Conservation (phyloP, 2,888 invertebrate genomes). For the Elaeidobius kamerunicus region DNA sequence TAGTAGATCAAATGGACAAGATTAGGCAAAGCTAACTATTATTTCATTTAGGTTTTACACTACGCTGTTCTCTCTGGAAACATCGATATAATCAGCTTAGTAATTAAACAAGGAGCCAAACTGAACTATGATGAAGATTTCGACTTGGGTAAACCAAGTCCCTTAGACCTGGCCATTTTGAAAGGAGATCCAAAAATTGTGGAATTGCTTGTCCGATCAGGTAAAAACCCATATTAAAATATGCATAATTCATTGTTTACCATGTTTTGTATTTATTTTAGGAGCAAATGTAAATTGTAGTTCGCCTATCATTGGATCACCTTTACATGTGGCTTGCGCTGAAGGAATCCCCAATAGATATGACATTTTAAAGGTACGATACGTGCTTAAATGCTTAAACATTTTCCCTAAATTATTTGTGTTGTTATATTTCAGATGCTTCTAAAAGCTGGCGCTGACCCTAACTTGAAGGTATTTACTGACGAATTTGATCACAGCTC, state of each 20-base stretch:
- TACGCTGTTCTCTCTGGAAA: constrained; percentile 82
- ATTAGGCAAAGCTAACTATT: too few relatives aligned
- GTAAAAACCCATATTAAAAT: constrained; percentile 46
- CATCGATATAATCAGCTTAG: constrained; percentile 69
- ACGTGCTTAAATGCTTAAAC: background rate
- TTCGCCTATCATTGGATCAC: constrained; percentile 77
- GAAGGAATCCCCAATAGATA: constrained; percentile 69
- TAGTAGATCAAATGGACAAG: too few relatives aligned
- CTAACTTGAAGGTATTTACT: constrained; percentile 70
- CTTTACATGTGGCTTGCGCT: constrained; percentile 79
- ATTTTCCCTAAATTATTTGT: background rate
- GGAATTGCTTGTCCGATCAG: constrained; percentile 65
- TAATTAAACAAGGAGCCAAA: constrained; percentile 79
- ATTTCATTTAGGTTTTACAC: constrained; percentile 63
- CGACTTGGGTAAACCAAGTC: constrained; percentile 63
- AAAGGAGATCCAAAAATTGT: constrained; percentile 75
- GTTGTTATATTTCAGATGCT: constrained; percentile 54
- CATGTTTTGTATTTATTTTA: constrained; percentile 40
- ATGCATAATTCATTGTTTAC: background rate
- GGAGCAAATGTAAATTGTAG: constrained; percentile 78
- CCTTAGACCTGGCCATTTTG: constrained; percentile 81
- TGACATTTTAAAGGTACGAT: constrained; percentile 46
- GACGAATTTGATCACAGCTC: constrained; percentile 66
- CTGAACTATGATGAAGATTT: constrained; percentile 60
- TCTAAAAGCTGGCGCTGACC: constrained; percentile 69